Evolutionary conservation across 2,797 vertebrate genomes (phyloP).

Genomic region (Sebastolobus altivelis): DNA sequence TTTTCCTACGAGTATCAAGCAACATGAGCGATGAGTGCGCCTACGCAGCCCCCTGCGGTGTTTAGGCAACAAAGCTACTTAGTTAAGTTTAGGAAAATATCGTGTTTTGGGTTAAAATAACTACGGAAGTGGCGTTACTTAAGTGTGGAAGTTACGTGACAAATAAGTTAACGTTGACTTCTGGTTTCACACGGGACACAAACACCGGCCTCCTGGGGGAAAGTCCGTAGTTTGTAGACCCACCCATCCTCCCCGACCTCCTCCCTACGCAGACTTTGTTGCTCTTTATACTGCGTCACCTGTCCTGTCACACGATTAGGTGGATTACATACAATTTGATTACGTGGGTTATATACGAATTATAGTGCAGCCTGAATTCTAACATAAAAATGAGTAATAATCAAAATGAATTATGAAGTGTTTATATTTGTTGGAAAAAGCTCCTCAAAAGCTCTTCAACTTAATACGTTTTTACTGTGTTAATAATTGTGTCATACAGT

Average conservation of each 20-base stretch:
- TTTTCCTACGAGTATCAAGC: neutral
- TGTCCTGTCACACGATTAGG: neutral
- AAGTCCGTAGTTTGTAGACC: no score
- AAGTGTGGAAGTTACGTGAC: neutral
- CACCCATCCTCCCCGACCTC: no score
- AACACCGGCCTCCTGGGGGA: no score
- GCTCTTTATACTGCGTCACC: neutral
- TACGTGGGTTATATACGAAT: no score
- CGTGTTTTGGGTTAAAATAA: neutral
- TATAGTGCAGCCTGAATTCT: neutral
- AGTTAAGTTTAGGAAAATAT: neutral
- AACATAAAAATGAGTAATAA: neutral
- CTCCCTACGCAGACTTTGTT: no score
- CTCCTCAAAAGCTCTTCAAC: neutral
- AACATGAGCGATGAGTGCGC: neutral
- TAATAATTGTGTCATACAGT: neutral
- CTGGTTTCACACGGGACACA: no score
- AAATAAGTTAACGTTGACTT: neutral
- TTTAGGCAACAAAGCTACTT: neutral
- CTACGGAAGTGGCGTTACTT: neutral
- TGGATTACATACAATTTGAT: no score
- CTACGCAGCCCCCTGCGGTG: neutral
- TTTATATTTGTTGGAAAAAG: neutral
- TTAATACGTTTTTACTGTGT: neutral
- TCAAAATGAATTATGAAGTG: neutral